A percentile compares a stretch with the other conserved stretches of the same genome.
Conservation (phyloP, 2,888 invertebrate genomes). For the Drosophila gaucha region DNA sequence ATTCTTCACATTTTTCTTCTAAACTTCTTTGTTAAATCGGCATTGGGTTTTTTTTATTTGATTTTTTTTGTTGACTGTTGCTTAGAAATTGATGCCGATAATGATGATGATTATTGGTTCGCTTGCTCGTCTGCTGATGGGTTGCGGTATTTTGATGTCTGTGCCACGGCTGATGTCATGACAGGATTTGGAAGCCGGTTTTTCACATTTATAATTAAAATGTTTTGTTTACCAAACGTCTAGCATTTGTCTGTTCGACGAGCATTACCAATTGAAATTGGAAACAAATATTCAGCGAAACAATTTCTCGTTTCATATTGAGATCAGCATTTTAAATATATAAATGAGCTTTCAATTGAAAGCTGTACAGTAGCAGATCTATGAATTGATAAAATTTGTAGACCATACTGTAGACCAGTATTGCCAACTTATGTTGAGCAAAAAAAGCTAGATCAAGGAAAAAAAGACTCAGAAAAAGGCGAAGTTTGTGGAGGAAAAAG, state of each 20-base stretch:
- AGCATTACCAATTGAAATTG: constrained; percentile 16
- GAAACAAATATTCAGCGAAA: constrained; percentile 6
- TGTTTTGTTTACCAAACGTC: constrained; percentile 21
- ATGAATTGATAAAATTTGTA: background rate
- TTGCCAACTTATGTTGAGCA: no score
- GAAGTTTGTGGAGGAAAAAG: no score
- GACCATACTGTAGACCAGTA: background rate
- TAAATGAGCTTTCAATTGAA: background rate
- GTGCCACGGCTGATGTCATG: constrained; percentile 61
- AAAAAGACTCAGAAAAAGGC: no score
- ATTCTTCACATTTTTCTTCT: background rate
- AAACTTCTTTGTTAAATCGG: constrained; percentile 10
- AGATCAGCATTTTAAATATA: constrained; percentile 38
- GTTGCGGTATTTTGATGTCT: constrained; percentile 38
- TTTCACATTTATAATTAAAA: constrained; percentile 42
- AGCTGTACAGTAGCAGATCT: background rate
- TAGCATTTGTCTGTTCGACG: background rate
- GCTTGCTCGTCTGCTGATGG: constrained; percentile 36
- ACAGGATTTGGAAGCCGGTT: constrained; percentile 66
- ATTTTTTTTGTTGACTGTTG: constrained; percentile 21
- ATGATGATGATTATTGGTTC: constrained; percentile 58
- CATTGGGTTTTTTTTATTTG: constrained; percentile 1
- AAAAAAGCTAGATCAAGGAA: no score
- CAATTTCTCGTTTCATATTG: constrained; percentile 30
- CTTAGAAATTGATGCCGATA: constrained; percentile 60